Conservation (phyloP, 2,888 invertebrate genomes). For the Nomada flava region DNA sequence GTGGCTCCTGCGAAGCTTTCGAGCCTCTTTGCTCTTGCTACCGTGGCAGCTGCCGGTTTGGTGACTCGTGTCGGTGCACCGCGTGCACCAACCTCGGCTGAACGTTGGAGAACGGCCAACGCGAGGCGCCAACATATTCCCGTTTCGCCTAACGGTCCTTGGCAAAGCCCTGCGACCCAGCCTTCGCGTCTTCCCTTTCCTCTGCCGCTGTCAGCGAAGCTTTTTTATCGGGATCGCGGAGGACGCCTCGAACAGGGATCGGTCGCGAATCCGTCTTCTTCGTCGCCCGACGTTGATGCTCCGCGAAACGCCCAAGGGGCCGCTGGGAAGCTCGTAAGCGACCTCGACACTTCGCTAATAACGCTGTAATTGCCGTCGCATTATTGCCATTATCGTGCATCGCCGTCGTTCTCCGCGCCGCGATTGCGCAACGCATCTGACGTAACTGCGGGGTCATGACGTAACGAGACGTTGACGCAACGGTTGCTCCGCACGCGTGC, state of each 20-base stretch:
- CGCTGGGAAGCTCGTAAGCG: constrained; percentile 55
- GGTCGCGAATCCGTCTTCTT: too few relatives aligned
- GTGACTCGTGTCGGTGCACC: constrained; percentile 55
- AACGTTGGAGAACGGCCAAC: constrained; percentile 72
- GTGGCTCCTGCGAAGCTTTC: constrained; percentile 15
- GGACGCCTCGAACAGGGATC: too few relatives aligned
- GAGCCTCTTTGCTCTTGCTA: constrained; percentile 52
- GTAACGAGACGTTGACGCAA: constrained; percentile 58
- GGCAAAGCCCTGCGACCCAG: constrained; percentile 50
- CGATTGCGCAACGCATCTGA: constrained; percentile 66
- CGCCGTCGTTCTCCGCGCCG: constrained; percentile 51
- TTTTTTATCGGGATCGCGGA: not conserved
- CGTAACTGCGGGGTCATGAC: constrained; percentile 63
- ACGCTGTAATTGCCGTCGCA: constrained; percentile 71
- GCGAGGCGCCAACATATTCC: constrained; percentile 78
- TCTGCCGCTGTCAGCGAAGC: not conserved
- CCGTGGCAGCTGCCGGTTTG: constrained; percentile 59
- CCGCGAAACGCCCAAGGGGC: constrained; percentile 26
- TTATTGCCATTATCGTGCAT: constrained; percentile 66
- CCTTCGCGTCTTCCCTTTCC: constrained; percentile 23
- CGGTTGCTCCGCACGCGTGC: constrained; percentile 1
- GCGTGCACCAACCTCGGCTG: constrained; percentile 44
- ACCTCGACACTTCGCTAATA: constrained; percentile 67
- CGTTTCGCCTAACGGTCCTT: constrained; percentile 73
- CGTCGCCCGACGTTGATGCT: not conserved